Conservation (phyloP, 2,888 invertebrate genomes). For the Drymonia ruficornis region DNA sequence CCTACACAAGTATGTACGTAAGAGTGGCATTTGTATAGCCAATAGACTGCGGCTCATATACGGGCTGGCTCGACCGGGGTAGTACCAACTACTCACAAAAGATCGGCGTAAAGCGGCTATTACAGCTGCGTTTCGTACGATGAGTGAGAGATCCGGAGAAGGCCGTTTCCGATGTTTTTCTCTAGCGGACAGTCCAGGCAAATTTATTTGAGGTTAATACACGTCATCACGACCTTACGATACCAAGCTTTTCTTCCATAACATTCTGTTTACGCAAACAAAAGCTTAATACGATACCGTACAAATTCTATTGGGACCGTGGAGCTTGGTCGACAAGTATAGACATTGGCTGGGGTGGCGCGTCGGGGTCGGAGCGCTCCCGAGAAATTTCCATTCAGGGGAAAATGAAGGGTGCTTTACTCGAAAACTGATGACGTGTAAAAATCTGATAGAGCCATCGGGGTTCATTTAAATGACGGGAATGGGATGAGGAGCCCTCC, state of each 20-base stretch:
- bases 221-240: too few species aligned
- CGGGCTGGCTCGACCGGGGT: too few species aligned
- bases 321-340: constrained; percentile 60
- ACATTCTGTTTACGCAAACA: constrained; percentile 18
- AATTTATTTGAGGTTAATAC: too few species aligned
- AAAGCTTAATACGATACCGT: constrained; percentile 10
- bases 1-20: too few species aligned
- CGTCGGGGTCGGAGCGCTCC: constrained; percentile 49
- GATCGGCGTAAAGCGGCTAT: too few species aligned
- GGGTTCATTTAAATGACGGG: constrained; percentile 72
- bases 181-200: too few species aligned
- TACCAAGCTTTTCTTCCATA: constrained; percentile 6
- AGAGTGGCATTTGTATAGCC: too few species aligned
- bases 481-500: constrained; percentile 61
- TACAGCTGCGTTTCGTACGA: too few species aligned
- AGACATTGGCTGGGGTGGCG: constrained; percentile 16
- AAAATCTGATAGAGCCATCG: constrained; percentile 74
- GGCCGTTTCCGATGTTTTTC: too few species aligned
- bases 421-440: constrained; percentile 77
- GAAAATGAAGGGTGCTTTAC: constrained; percentile 67
- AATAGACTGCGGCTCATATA: too few species aligned
- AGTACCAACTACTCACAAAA: too few species aligned
- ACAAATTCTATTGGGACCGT: constrained; percentile 49
- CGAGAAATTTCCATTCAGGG: constrained; percentile 67
- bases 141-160: too few species aligned